Evolutionary conservation across 2,113 vertebrate genomes (phyloP), one percentile per base, ranked within the genome.

Genomic region (Ardeotis arabs): DNA sequence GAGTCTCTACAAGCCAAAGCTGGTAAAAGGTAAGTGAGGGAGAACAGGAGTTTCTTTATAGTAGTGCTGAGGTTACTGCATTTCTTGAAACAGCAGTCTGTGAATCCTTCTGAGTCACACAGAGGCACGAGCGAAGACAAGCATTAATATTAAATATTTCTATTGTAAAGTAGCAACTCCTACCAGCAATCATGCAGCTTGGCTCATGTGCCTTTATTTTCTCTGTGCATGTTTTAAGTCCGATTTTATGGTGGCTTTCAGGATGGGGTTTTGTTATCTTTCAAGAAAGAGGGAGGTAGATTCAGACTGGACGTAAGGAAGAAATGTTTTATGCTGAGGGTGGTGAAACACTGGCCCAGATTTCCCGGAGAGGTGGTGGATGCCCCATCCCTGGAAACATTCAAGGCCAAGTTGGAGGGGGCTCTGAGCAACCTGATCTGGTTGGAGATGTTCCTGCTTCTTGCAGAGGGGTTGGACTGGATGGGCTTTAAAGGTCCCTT

Each of bases 111-210:
- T 17, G 31, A 85, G 87, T 90, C 55, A 79, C 37, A 3, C 19
- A 73, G 77, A 44, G 91, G 62, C 58, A 72, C 19, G 49, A 64
- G 41, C 25, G 18, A 67, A 81, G 47, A 60, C 29, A 47, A 84
- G 14, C 16, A 22, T 68, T 44, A 50, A 10, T 86, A 33, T 15
- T 69, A 50, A 68, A 23, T 64, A 39, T 82, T 87, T 77, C 22
- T 74, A 0, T 4, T 50, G 31, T 67, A 50, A 47, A 55, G 47
- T 22, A 53, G 16, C 52, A 68, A 2, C 12, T 58, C 47, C 29
- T 92, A 29, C 10, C 33, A 91, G n/a, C 12, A 49, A 1, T 53
- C 1, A 0, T 41, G 24, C n/a, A 37, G 0, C 31, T 67, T 44
- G 49, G 6, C 49, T 90, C 6, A 3, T 10, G 6, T 68, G 8